These are phyloP conservation scores for Anticlea derivata DNA, from an alignment of 2,888 invertebrate genomes.

Conservation along the genomic window DNA sequence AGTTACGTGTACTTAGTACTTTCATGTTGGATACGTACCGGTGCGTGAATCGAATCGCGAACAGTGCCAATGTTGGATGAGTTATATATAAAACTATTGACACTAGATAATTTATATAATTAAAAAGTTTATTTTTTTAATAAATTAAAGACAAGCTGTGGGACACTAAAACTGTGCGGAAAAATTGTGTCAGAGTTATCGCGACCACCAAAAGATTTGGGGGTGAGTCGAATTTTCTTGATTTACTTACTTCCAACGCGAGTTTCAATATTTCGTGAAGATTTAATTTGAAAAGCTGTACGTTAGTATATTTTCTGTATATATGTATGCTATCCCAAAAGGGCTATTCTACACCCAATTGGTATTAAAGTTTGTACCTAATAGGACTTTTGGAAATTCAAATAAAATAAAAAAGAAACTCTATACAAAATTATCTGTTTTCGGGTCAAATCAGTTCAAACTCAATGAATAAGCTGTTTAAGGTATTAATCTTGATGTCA, in stretches of 20 bases:
- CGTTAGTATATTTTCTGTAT: no score
- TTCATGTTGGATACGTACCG: constrained; percentile 43
- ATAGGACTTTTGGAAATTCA: no score
- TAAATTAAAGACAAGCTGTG: background rate
- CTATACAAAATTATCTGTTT: no score
- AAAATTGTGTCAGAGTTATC: background rate
- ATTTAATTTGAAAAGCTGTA: background rate
- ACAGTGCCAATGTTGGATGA: constrained; percentile 26
- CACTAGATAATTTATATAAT: background rate
- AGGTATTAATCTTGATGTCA: no score
- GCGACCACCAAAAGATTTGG: constrained; percentile 1
- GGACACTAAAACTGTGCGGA: constrained; percentile 4
- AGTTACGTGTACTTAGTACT: constrained; percentile 52
- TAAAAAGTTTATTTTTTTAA: background rate
- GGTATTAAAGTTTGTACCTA: no score
- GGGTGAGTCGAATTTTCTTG: constrained; percentile 22
- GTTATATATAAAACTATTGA: constrained; percentile 9
- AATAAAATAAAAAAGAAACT: no score
- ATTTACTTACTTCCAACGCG: no score
- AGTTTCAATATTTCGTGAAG: no score
- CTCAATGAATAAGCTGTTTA: no score
- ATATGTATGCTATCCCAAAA: no score
- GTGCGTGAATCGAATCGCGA: constrained; percentile 38
- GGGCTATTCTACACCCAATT: no score
- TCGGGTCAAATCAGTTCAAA: no score